Percentiles rank a stretch among this genome's conserved stretches.
Conservation (phyloP, 2,113 vertebrate genomes). For the Peromyscus maniculatus region DNA sequence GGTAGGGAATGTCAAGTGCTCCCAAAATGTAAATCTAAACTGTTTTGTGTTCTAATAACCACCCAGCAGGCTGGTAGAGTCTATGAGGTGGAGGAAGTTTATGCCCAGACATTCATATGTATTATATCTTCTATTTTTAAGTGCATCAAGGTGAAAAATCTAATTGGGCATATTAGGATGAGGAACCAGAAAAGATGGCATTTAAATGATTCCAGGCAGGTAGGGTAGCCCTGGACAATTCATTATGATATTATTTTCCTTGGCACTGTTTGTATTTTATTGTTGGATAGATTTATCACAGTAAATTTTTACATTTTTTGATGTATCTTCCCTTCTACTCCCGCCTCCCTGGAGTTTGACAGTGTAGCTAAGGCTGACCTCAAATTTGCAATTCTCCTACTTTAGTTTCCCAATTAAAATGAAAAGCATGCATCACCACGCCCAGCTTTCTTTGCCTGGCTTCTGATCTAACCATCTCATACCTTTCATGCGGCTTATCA, state of each 20-base stretch:
- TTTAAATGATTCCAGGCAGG: background rate
- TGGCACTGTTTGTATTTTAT: background rate
- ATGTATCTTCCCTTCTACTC: background rate
- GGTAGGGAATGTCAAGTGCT: background rate
- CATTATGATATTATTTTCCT: background rate
- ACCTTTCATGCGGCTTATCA: background rate
- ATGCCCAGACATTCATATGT: background rate
- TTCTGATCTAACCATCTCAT: background rate
- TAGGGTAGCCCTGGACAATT: background rate
- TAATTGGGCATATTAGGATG: background rate
- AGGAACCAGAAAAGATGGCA: background rate
- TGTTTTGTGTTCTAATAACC: background rate
- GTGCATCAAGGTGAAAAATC: background rate
- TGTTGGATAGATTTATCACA: background rate
- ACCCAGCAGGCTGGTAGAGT: background rate
- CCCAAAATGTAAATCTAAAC: slow-evolving; percentile 29
- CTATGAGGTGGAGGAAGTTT: background rate
- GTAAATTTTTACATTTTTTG: background rate
- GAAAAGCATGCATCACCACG: background rate
- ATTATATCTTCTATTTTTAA: background rate
- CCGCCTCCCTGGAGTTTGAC: no score
- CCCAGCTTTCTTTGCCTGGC: background rate
- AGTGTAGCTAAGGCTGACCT: background rate
- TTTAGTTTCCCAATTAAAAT: background rate
- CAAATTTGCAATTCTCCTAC: background rate